These are phyloP conservation scores for Bugula neritina DNA, from an alignment of 2,888 invertebrate genomes.

Conservation along the genomic window DNA sequence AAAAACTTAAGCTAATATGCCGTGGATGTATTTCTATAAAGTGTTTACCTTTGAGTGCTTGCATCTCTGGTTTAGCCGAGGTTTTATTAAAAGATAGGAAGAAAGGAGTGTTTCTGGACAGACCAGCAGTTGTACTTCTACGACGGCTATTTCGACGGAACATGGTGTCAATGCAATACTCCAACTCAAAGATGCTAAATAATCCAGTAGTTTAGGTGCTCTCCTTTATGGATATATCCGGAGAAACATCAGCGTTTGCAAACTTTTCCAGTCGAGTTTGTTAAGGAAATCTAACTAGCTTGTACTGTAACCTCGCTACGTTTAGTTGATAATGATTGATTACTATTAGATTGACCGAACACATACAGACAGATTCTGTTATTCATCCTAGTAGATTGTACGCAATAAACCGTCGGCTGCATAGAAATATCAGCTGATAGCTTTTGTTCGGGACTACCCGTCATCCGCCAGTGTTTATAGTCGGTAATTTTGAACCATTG, in stretches of 20 bases:
- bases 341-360: slow-evolving; percentile 6
- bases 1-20: too few relatives aligned
- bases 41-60: slow-evolving; percentile 1
- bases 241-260: too few relatives aligned
- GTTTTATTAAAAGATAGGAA: not conserved
- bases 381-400: not conserved
- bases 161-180: too few relatives aligned
- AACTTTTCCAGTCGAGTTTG: too few relatives aligned
- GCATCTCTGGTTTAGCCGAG: slow-evolving; percentile 18
- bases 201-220: not conserved
- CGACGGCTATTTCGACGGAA: not conserved
- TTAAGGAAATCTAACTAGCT: too few relatives aligned
- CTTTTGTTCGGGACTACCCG: not conserved
- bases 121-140: not conserved
- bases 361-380: not conserved
- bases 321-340: not conserved
- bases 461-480: not conserved
- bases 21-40: too few relatives aligned
- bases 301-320: not conserved
- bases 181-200: too few relatives aligned
- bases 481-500: slow-evolving; percentile 22
- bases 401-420: not conserved
- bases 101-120: not conserved
- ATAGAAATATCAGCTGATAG: not conserved
- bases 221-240: too few relatives aligned